Evolutionary conservation across 2,888 invertebrate species (phyloP).

Genomic region (Tetheella fluctuosa): DNA sequence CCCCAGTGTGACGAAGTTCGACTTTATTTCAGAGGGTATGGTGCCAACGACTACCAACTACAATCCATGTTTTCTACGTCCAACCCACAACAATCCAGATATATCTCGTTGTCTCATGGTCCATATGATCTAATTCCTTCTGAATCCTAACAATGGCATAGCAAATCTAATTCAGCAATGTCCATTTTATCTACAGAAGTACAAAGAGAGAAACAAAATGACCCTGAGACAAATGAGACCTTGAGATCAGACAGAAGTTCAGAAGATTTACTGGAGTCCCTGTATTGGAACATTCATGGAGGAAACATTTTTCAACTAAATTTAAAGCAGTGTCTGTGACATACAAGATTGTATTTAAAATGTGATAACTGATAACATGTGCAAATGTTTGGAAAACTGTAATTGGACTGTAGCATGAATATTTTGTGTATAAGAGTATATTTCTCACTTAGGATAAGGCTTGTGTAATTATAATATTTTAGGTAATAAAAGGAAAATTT

Average conservation of each 20-base stretch:
- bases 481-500: conserved; percentile 71
- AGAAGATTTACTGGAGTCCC: conserved; percentile 81
- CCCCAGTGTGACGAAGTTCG: conserved; percentile 77
- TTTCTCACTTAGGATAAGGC: conserved; percentile 50
- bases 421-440: conserved; percentile 18
- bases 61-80: conserved; percentile 79
- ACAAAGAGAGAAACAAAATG: conserved; percentile 75
- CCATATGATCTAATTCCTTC: conserved; percentile 83
- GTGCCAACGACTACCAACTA: conserved; percentile 76
- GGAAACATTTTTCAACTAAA: conserved; percentile 85
- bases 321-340: conserved; percentile 72
- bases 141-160: conserved; percentile 40
- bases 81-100: conserved; percentile 85
- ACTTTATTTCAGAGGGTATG: conserved; percentile 84
- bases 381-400: conserved; percentile 46
- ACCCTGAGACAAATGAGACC: conserved; percentile 79
- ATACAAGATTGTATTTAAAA: conserved; percentile 41
- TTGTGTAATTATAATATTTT: conserved; percentile 65
- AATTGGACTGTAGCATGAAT: conserved; percentile 22
- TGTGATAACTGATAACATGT: conserved; percentile 32
- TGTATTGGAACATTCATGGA: conserved; percentile 87
- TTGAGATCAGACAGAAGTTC: conserved; percentile 73
- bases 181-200: conserved; percentile 83
- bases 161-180: conserved; percentile 67
- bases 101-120: conserved; percentile 86